A percentile compares a stretch with the other conserved stretches of the same genome.
Evolutionary conservation across 64 coral and sea anemone species (phyloP).

Genomic region (Pocillopora damicornis): DNA sequence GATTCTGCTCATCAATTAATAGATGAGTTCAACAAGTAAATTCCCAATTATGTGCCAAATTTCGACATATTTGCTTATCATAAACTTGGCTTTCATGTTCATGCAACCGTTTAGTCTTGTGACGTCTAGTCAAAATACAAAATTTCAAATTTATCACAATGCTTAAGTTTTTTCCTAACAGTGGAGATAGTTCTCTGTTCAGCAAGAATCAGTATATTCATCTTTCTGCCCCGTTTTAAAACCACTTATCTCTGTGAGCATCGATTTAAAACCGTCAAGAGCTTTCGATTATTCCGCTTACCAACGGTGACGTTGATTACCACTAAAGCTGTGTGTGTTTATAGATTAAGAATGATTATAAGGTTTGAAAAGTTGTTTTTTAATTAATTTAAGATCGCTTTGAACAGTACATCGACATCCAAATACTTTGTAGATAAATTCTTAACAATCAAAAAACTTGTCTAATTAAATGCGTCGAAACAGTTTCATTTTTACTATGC

Average conservation of each 20-base stretch:
- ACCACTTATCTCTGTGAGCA: not conserved
- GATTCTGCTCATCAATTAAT: too few relatives aligned
- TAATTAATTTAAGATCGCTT: not conserved
- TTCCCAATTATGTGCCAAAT: too few relatives aligned
- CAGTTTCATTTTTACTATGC: too few relatives aligned
- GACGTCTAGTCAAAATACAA: not conserved
- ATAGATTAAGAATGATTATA: not conserved
- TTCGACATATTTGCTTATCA: not conserved
- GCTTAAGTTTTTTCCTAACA: not conserved
- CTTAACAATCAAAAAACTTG: too few relatives aligned
- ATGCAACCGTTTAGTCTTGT: not conserved
- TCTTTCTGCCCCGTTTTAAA: not conserved
- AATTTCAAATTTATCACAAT: not conserved
- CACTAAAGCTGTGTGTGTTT: not conserved
- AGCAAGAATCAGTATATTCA: not conserved
- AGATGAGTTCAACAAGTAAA: too few relatives aligned
- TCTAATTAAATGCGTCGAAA: too few relatives aligned
- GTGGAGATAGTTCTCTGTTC: not conserved
- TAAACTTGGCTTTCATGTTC: not conserved
- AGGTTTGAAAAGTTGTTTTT: not conserved
- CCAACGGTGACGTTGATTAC: not conserved
- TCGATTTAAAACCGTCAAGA: not conserved
- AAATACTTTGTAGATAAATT: not conserved
- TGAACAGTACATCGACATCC: not conserved
- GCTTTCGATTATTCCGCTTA: not conserved